These are phyloP conservation scores for Habrosyne pyritoides DNA, from an alignment of 2,888 invertebrate species.

Conservation along the genomic window DNA sequence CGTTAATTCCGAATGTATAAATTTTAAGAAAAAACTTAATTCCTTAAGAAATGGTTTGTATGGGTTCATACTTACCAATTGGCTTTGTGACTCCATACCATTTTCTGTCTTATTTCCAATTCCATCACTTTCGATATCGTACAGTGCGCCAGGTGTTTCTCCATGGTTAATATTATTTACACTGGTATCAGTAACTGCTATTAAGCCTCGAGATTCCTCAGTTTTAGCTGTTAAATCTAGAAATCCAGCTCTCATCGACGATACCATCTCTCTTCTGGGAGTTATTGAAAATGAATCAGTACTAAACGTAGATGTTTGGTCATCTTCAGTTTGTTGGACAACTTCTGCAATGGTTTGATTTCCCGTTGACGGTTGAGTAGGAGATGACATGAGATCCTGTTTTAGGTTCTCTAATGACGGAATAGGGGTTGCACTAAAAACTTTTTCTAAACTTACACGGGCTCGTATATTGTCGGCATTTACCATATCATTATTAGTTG, in stretches of 20 bases:
- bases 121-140: constrained; percentile 38
- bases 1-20: no score
- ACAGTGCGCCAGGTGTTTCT: constrained; percentile 31
- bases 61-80: constrained; percentile 64
- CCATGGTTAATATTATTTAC: constrained; percentile 23
- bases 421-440: constrained; percentile 38
- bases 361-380: constrained; percentile 8
- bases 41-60: no score
- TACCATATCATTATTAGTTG: constrained; percentile 31
- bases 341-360: background rate
- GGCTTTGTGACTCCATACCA: constrained; percentile 51
- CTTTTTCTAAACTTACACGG: constrained; percentile 40
- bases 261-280: constrained; percentile 41
- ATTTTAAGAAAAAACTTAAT: no score
- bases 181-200: constrained; percentile 20
- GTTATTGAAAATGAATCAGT: constrained; percentile 11
- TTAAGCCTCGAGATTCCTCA: constrained; percentile 14
- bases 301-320: constrained; percentile 11
- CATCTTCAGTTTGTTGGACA: background rate
- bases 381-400: constrained; percentile 32
- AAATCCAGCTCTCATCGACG: constrained; percentile 65
- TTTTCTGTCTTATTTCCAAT: constrained; percentile 34
- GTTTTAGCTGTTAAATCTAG: constrained; percentile 54
- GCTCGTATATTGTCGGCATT: constrained; percentile 44
- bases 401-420: constrained; percentile 44